phyloP scores from a whole-genome alignment of 2,888 invertebrate genomes.

The Eugnorisma glareosa region DNA sequence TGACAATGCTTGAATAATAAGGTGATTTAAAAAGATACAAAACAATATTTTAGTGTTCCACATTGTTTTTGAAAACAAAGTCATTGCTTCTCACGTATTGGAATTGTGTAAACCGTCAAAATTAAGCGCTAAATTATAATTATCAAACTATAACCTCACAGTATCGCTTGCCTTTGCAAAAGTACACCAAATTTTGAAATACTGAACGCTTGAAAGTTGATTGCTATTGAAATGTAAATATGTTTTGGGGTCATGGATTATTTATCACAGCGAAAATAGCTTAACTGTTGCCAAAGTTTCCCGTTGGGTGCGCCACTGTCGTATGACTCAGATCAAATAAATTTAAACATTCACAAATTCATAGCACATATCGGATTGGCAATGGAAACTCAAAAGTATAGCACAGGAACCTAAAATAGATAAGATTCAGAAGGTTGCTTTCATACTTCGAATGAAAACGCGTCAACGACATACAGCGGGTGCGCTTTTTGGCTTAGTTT shows the following conservation, averaged over 20 bases:
- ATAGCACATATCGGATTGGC: conserved; percentile 36
- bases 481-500: neutral
- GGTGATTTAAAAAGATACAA: conserved; percentile 70
- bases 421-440: neutral
- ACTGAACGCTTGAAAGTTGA: conserved; percentile 49
- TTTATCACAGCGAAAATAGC: conserved; percentile 36
- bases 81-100: conserved; percentile 65
- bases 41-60: conserved; percentile 60
- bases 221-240: conserved; percentile 59
- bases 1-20: conserved; percentile 75
- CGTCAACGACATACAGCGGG: neutral
- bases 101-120: conserved; percentile 36
- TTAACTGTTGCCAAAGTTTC: conserved; percentile 18
- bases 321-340: conserved; percentile 19
- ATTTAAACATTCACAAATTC: conserved; percentile 39
- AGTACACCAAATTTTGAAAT: conserved; percentile 46
- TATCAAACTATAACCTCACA: conserved; percentile 49
- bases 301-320: conserved; percentile 31
- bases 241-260: conserved; percentile 20
- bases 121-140: conserved; percentile 47
- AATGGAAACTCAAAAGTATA: conserved; percentile 5
- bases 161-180: conserved; percentile 59
- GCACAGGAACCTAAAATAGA: conserved; percentile 16
- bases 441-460: too few relatives aligned
- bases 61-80: conserved; percentile 44